Percentiles rank a stretch among this genome's conserved stretches.
phyloP scores from a whole-genome alignment of 1,140 invertebrate genomes.

The Lepidurus arcticus region DNA sequence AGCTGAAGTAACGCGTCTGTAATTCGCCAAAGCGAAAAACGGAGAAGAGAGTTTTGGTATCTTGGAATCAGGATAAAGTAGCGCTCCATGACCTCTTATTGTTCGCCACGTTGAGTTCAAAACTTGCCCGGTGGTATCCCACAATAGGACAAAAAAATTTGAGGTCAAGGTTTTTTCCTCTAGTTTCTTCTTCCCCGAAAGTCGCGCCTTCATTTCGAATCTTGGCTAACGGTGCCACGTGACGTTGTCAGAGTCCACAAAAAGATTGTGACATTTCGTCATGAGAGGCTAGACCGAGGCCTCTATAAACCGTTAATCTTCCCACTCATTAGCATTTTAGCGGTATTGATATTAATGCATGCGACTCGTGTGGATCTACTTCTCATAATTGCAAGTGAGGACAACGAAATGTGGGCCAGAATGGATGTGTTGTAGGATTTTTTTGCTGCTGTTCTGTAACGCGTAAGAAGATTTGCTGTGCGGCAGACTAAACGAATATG shows the following conservation, averaged over 20 bases:
- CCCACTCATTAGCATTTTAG: conserved; percentile 3
- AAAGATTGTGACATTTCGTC: neutral
- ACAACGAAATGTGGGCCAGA: neutral
- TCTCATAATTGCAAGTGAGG: neutral
- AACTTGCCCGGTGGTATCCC: too few species aligned
- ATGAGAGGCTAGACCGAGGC: neutral
- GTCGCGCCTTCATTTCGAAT: neutral
- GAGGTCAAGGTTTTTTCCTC: neutral
- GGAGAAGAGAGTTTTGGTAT: too few species aligned
- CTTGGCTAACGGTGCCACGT: neutral
- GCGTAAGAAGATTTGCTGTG: too few species aligned
- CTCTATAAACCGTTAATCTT: neutral
- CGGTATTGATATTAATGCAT: neutral
- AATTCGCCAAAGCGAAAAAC: too few species aligned
- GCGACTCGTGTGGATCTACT: neutral
- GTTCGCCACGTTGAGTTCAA: too few species aligned
- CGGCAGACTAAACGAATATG: too few species aligned
- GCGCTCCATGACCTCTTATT: too few species aligned
- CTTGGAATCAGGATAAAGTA: too few species aligned
- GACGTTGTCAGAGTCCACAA: neutral
- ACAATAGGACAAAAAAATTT: neutral
- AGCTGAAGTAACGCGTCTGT: too few species aligned
- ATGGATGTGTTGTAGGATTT: neutral
- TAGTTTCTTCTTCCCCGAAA: neutral
- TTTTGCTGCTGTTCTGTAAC: too few species aligned